phyloP scores from a whole-genome alignment of 2,888 invertebrate genomes.

The Tiliacea citrago region DNA sequence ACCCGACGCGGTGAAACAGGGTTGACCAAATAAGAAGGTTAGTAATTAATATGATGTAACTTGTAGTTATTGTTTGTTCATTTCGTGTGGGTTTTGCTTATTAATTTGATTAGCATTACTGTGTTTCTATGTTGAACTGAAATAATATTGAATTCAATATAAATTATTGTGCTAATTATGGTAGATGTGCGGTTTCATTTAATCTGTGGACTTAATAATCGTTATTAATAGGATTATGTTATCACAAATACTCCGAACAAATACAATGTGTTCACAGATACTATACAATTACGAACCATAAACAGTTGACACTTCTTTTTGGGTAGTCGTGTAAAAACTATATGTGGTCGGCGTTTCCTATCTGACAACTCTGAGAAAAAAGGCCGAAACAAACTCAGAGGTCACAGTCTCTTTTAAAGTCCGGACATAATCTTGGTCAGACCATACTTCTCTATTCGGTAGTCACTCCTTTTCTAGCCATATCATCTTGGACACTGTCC shows the following conservation, averaged over 20 bases:
- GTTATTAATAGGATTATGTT: neutral
- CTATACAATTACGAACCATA: no score
- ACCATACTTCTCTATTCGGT: no score
- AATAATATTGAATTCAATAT: slow-evolving; percentile 7
- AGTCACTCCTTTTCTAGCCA: no score
- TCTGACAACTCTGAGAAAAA: no score
- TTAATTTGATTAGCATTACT: slow-evolving; percentile 35
- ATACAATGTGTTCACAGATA: neutral
- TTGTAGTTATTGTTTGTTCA: slow-evolving; percentile 67
- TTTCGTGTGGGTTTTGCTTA: slow-evolving; percentile 51
- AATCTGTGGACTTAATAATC: neutral
- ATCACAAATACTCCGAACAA: neutral
- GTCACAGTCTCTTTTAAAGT: no score
- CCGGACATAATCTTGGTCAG: no score
- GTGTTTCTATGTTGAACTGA: slow-evolving; percentile 11
- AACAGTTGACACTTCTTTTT: no score
- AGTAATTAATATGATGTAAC: slow-evolving; percentile 79
- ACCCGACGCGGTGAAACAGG: slow-evolving; percentile 64
- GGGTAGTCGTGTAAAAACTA: no score
- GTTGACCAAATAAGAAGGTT: slow-evolving; percentile 74
- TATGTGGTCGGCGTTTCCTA: no score
- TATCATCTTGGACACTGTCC: no score
- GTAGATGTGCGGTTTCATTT: neutral
- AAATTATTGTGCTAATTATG: neutral
- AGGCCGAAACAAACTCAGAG: no score